These are phyloP conservation scores for Oncorhynchus tshawytscha DNA, from an alignment of 2,113 vertebrate species.

Conservation along the genomic window DNA sequence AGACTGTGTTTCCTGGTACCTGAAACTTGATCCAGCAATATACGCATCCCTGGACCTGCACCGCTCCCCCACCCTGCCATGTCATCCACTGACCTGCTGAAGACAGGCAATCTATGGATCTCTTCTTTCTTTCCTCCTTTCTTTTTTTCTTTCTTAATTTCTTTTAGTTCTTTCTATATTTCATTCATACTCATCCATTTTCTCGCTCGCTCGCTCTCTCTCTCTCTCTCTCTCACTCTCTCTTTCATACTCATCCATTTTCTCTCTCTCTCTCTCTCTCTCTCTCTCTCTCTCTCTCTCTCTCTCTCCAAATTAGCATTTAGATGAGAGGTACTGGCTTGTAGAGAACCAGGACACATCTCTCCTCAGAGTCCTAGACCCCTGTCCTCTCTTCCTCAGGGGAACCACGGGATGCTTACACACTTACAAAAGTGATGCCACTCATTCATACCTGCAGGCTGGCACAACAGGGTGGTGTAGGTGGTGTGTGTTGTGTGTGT, in stretches of 20 bases:
- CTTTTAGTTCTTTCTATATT: not conserved
- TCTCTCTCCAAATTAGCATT: constrained; percentile 35
- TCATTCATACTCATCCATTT: not conserved
- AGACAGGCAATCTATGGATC: not conserved
- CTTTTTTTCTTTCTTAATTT: not conserved
- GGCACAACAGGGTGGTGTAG: constrained; percentile 1
- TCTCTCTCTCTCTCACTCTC: too few species aligned
- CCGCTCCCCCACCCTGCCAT: not conserved
- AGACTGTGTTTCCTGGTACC: not conserved
- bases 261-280: not conserved
- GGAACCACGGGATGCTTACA: not conserved
- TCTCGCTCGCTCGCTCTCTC: not conserved
- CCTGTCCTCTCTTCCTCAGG: not conserved
- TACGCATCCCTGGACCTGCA: not conserved
- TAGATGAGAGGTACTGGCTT: constrained; percentile 24
- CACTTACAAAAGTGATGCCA: not conserved
- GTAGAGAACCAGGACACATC: not conserved
- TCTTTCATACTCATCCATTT: not conserved
- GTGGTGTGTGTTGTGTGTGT: not conserved
- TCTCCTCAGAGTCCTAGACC: constrained; percentile 4
- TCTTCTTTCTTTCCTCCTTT: not conserved
- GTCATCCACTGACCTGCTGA: not conserved
- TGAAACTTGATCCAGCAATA: constrained; percentile 4
- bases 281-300: not conserved
- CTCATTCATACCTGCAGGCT: constrained; percentile 13